Conservation (phyloP, 2,113 vertebrate species). For the Anoplopoma fimbria region DNA sequence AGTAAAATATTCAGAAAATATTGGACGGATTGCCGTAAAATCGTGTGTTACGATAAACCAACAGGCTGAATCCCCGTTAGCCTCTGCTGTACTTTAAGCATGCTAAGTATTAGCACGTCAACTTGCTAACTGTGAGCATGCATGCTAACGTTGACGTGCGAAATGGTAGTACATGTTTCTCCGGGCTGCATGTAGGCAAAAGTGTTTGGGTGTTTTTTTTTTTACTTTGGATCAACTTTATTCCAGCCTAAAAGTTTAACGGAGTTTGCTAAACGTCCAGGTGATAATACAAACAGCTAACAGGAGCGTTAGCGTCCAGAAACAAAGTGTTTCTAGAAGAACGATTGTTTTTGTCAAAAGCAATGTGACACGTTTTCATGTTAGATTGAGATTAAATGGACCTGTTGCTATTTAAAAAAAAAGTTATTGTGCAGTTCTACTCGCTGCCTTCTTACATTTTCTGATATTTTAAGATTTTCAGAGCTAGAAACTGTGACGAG, state of each 20-base stretch:
- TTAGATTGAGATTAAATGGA: background rate
- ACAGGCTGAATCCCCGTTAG: background rate
- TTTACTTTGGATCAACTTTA: too few species aligned
- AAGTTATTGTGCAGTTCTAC: too few species aligned
- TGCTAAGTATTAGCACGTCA: background rate
- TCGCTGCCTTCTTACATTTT: background rate
- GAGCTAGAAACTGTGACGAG: background rate
- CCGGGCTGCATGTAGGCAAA: background rate
- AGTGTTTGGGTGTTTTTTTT: too few species aligned
- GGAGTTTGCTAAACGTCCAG: too few species aligned
- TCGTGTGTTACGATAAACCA: background rate
- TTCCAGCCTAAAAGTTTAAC: too few species aligned
- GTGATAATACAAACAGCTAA: too few species aligned
- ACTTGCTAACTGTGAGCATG: slow-evolving; percentile 5
- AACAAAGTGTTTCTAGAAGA: background rate
- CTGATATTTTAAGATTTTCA: background rate
- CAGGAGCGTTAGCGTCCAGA: too few species aligned
- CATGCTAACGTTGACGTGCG: background rate
- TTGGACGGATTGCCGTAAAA: too few species aligned
- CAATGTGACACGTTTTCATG: background rate
- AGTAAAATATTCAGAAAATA: background rate
- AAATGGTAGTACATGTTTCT: background rate
- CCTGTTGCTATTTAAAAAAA: background rate
- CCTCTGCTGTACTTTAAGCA: background rate
- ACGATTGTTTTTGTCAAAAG: background rate